Conservation (phyloP, 2,888 invertebrate genomes). For the Diloba caeruleocephala region DNA sequence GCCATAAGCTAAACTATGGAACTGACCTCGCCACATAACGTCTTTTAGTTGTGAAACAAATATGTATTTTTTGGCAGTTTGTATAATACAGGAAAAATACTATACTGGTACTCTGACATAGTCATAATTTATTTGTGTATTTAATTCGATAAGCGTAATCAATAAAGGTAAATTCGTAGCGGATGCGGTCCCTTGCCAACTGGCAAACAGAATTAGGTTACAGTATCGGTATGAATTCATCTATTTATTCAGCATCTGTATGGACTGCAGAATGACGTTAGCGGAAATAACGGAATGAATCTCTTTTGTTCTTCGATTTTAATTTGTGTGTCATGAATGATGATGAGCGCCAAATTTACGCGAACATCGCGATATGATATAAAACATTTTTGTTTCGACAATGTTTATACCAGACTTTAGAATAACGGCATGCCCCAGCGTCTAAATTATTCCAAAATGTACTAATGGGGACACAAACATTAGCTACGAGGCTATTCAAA, state of each 20-base stretch:
- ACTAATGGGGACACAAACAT: slow-evolving; percentile 18
- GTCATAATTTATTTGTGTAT: slow-evolving; percentile 37
- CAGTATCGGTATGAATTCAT: slow-evolving; percentile 54
- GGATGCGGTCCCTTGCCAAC: slow-evolving; percentile 54
- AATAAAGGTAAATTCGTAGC: slow-evolving; percentile 40
- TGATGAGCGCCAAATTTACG: slow-evolving; percentile 59
- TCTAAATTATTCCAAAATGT: slow-evolving; percentile 28
- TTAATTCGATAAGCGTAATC: slow-evolving; percentile 36
- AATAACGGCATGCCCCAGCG: slow-evolving; percentile 42
- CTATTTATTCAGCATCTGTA: slow-evolving; percentile 66
- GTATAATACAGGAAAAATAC: slow-evolving; percentile 17
- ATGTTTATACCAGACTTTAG: slow-evolving; percentile 28
- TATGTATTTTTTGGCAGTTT: slow-evolving; percentile 28
- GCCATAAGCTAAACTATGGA: slow-evolving; percentile 31
- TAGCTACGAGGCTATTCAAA: slow-evolving; percentile 16
- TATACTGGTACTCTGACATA: slow-evolving; percentile 14
- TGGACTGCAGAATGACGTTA: slow-evolving; percentile 63
- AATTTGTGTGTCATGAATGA: slow-evolving; percentile 71
- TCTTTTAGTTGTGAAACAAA: slow-evolving; percentile 22
- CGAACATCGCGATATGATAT: slow-evolving; percentile 33
- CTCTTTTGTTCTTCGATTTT: slow-evolving; percentile 68
- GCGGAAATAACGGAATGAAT: slow-evolving; percentile 72
- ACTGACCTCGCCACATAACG: slow-evolving; percentile 35
- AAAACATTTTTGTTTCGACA: slow-evolving; percentile 40
- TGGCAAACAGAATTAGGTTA: slow-evolving; percentile 63